Conservation (phyloP, 2,113 vertebrate species). For the Circaetus cinerascens region DNA sequence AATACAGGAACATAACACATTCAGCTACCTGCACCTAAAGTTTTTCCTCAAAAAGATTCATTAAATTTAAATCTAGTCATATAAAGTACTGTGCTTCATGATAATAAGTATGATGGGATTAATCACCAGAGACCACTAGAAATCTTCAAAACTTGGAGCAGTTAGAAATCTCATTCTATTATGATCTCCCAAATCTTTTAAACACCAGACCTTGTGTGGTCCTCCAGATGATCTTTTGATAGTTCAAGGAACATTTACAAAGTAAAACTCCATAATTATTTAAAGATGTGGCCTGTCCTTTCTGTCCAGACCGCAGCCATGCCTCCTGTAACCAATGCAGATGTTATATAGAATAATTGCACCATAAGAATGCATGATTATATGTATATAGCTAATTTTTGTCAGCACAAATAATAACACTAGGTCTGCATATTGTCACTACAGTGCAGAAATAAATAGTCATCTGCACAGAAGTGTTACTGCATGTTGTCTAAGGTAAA, state of each 20-base stretch:
- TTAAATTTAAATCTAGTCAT: background rate
- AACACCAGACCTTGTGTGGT: background rate
- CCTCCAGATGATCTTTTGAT: background rate
- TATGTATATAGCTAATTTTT: background rate
- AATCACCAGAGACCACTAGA: background rate
- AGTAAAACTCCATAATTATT: background rate
- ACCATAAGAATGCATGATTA: background rate
- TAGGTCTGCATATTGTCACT: background rate
- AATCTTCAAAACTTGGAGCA: background rate
- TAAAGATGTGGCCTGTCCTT: background rate
- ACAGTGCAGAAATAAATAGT: background rate
- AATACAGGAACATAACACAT: background rate
- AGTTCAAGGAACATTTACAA: background rate
- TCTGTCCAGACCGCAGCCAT: background rate
- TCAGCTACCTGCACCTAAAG: background rate
- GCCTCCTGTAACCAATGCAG: background rate
- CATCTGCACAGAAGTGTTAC: background rate
- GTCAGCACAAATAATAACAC: background rate
- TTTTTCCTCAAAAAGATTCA: background rate
- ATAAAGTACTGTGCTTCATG: background rate
- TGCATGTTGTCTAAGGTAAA: background rate
- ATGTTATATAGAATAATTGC: background rate
- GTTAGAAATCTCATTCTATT: background rate
- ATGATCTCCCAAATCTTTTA: background rate
- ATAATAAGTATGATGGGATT: background rate